Evolutionary conservation across 2,113 vertebrate species (phyloP), one percentile per base, ranked within the genome.

Genomic region (Spheniscus mendiculus): DNA sequence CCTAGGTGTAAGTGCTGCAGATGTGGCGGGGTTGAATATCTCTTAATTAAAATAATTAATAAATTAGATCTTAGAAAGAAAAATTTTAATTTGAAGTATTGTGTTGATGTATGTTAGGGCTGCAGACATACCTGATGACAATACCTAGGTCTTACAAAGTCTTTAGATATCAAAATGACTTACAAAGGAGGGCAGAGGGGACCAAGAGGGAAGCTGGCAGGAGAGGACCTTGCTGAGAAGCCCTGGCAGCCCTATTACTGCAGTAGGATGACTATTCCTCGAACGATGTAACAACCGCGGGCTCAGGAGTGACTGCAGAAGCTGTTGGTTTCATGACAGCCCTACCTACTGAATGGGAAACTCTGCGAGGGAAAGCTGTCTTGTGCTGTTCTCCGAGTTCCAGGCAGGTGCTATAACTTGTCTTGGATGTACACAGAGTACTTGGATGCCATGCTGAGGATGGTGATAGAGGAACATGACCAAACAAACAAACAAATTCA

Each of bases 211-310:
- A 78, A 59, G 6, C 36, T 85, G 30, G 11, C 25, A 45, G 61
- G 7, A 70, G 21, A 6, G 25, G 12, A n/a, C 19, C 47, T 81
- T 77, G 62, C 40, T 45, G 47, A 67, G 38, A 59, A 55, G 19
- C 25, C 13, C 29, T 71, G 56, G 8, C 14, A 61, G 47, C 40
- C 20, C 30, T 45, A 4, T 61, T 77, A 5, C 45, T 42, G 22
- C 38, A 55, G 14, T 59, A 73, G 26, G 49, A 42, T 29, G 15
- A 40, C 16, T 69, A 1, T 3, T 66, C 10, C 36, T 70, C 4
- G 1, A 50, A 19, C 0, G 0, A 32, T 5, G 29, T 38, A 55
- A 42, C 15, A 70, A 10, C n/a, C 1, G 3, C 38, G 53, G 15
- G 11, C 52, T 96, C 38, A 14, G 59, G 81, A 47, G 18, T 55